Conservation (phyloP, 2,797 vertebrate species). For the Falco biarmicus region DNA sequence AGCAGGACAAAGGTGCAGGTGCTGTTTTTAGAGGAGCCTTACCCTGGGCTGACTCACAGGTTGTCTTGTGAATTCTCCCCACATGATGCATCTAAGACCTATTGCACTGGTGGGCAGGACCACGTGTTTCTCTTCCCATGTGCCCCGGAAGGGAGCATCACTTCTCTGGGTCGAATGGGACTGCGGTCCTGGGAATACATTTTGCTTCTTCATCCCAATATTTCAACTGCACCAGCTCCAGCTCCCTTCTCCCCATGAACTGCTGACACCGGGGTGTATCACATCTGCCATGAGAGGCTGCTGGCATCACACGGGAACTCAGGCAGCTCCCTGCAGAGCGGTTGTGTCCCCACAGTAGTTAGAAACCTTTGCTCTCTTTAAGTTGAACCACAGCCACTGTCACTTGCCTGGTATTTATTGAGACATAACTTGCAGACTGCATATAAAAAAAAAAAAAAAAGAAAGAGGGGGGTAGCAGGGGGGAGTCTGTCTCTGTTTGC, state of each 20-base stretch:
- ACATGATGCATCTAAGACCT: accelerated
- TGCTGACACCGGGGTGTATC: not conserved
- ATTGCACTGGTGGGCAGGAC: not conserved
- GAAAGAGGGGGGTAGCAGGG: accelerated
- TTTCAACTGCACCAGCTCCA: not conserved
- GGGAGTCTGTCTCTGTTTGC: not conserved
- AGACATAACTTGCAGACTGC: not conserved
- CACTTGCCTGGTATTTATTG: not conserved
- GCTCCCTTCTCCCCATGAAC: not conserved
- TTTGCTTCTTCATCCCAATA: not conserved
- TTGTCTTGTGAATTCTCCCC: not conserved
- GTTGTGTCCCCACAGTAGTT: not conserved
- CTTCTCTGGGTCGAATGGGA: not conserved
- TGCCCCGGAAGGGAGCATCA: not conserved
- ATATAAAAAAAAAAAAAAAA: not conserved
- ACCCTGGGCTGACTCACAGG: too few relatives aligned
- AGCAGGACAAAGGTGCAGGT: not conserved
- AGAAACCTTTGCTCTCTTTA: not conserved
- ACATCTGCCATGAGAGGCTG: not conserved
- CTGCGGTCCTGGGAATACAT: not conserved
- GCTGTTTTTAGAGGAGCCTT: not conserved
- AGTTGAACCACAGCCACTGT: not conserved
- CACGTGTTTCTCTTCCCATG: accelerated
- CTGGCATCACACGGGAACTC: accelerated
- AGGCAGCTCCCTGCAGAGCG: not conserved